Conservation (phyloP, 2,113 vertebrate genomes). For the Rhinopomastus cyanomelas region DNA sequence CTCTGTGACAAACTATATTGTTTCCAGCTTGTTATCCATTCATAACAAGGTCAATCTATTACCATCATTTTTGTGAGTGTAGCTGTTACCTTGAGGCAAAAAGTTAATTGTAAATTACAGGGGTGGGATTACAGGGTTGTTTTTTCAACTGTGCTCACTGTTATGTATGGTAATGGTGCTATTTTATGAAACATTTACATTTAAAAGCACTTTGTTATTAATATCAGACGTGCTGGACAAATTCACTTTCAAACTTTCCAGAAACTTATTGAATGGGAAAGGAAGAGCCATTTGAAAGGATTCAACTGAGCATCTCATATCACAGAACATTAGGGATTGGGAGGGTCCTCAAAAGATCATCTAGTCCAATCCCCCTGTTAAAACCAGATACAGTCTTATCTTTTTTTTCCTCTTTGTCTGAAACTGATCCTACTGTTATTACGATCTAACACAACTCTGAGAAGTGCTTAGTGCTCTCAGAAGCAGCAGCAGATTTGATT, state of each 20-base stretch:
- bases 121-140: constrained; percentile 17
- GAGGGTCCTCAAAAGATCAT: too few species aligned
- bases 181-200: constrained; percentile 25
- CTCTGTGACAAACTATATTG: constrained; percentile 75
- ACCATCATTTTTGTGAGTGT: constrained; percentile 73
- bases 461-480: neutral
- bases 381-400: neutral
- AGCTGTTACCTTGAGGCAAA: constrained; percentile 73
- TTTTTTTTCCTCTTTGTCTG: neutral
- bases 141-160: constrained; percentile 34
- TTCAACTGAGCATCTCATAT: constrained; percentile 7
- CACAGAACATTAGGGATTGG: too few species aligned
- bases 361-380: too few species aligned
- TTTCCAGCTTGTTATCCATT: constrained; percentile 75
- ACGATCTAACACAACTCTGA: neutral
- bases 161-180: constrained; percentile 20
- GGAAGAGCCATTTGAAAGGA: constrained; percentile 8
- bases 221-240: neutral
- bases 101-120: constrained; percentile 75
- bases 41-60: constrained; percentile 75
- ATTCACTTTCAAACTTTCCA: constrained; percentile 47
- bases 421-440: neutral
- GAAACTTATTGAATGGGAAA: neutral
- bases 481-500: neutral
- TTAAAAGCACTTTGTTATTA: constrained; percentile 9